These are phyloP conservation scores for Chymomyza amoena DNA, from an alignment of 2,888 invertebrate genomes.

Conservation along the genomic window DNA sequence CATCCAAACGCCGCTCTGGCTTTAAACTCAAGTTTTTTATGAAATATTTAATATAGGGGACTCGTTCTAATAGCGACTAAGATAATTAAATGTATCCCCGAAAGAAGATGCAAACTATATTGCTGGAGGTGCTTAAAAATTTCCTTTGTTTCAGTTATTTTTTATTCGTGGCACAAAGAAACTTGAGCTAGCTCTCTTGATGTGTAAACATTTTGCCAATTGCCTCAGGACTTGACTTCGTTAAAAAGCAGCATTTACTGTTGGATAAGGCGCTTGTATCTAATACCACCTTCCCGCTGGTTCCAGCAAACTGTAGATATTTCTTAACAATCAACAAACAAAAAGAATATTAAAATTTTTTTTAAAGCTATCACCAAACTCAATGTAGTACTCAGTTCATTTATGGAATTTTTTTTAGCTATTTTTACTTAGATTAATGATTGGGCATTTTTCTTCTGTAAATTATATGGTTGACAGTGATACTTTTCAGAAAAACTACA, in stretches of 20 bases:
- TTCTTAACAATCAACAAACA: too few relatives aligned
- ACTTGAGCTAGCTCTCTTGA: background rate
- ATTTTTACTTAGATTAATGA: conserved; percentile 31
- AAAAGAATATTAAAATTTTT: too few relatives aligned
- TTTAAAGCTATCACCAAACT: too few relatives aligned
- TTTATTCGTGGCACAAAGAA: background rate
- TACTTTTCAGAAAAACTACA: conserved; percentile 8
- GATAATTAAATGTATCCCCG: too few relatives aligned
- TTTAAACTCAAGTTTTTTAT: background rate
- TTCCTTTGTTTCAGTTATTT: background rate
- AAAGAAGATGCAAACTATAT: background rate
- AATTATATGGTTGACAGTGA: conserved; percentile 46
- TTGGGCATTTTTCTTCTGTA: conserved; percentile 32
- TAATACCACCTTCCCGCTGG: too few relatives aligned
- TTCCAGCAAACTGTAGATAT: too few relatives aligned
- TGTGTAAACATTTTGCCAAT: background rate
- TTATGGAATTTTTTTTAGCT: background rate
- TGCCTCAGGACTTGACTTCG: background rate
- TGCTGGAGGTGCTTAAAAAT: background rate
- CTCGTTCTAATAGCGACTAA: too few relatives aligned
- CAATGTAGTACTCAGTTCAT: too few relatives aligned
- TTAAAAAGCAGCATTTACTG: background rate
- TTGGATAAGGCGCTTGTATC: too few relatives aligned
- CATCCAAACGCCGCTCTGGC: background rate
- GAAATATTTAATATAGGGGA: too few relatives aligned